Base-by-base conservation (phyloP, 2,113 vertebrate genomes). In the Pangasianodon gigas region DNA sequence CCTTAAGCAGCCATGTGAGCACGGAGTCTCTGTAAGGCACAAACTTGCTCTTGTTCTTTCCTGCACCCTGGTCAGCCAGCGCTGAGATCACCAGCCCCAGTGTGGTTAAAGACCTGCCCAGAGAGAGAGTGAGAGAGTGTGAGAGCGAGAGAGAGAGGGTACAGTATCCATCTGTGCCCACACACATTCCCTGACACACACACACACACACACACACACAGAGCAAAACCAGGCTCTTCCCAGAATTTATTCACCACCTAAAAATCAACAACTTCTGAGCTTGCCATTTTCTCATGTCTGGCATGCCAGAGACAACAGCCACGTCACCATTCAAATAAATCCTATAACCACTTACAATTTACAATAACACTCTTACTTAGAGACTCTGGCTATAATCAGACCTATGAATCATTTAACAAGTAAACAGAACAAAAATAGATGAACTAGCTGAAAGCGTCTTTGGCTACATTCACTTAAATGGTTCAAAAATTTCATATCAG, bases 21-120 rank as follows among this genome's bases (percentile, higher is more conserved):
- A 99, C 98, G 0, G 98, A 99, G 93, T 99, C 98, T 92, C 98
- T 97, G 94, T 99, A 99, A 0, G 98, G 98, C 95, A 99, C 98
- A 96, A 99, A 99, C 94, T 99, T 99, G 94, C 94, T 99, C 95
- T 97, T 99, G 95, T 97, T 98, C 93, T 98, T 99, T 81, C 98
- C 96, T 37, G 97, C 97, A 90, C 98, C 96, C 93, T 99, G 98
- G 93, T 99, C 98, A 87, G 98, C 98, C 87, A 99, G 94, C 0
- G 98, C 98, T 51, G 98, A 99, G 96, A 99, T 99, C 92, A 99
- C 98, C 93, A 98, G 93, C 32, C 98, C 98, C 0, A 99, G 96
- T 1, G 98, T 99, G 9, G 98, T 99, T 92, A 99, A 96, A 85
- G 98, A 99, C 94, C 98, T 99, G 90, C 58, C n/a, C 46, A 77